Evolutionary conservation across 2,888 invertebrate species (phyloP).

Genomic region (Drosophila dives): DNA sequence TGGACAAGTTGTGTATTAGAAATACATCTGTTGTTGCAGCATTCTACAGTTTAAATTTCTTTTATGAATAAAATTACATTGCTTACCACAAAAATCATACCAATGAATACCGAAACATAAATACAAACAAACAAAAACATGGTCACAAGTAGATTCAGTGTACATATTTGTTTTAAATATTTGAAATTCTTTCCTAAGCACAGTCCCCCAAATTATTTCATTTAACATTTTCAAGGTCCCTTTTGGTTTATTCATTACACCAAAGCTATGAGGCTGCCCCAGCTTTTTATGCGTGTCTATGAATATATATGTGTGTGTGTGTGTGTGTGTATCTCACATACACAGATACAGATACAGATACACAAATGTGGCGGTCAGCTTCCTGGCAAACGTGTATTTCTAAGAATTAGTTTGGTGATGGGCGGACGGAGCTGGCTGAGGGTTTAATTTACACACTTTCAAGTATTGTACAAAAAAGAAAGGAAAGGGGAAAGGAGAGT

Average conservation of each 20-base stretch:
- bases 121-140: conserved; percentile 33
- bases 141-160: conserved; percentile 30
- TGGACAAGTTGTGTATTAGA: neutral
- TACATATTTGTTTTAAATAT: conserved; percentile 48
- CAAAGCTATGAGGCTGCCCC: conserved; percentile 36
- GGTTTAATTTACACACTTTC: conserved; percentile 4
- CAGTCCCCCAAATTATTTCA: conserved; percentile 43
- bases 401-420: neutral
- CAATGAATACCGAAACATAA: conserved; percentile 21
- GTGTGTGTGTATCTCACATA: neutral
- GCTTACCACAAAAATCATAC: conserved; percentile 34
- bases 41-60: conserved; percentile 4
- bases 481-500: neutral
- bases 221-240: conserved; percentile 51
- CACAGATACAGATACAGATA: neutral
- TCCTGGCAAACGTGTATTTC: conserved; percentile 10
- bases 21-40: conserved; percentile 7
- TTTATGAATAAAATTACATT: conserved; percentile 29
- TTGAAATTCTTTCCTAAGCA: conserved; percentile 46
- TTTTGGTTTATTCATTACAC: conserved; percentile 52
- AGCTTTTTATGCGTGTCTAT: conserved; percentile 12
- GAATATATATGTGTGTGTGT: neutral
- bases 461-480: conserved; percentile 2
- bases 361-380: conserved; percentile 16
- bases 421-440: neutral